phyloP scores from a whole-genome alignment of 2,888 invertebrate species.

The Venustoraphidia nigricollis region DNA sequence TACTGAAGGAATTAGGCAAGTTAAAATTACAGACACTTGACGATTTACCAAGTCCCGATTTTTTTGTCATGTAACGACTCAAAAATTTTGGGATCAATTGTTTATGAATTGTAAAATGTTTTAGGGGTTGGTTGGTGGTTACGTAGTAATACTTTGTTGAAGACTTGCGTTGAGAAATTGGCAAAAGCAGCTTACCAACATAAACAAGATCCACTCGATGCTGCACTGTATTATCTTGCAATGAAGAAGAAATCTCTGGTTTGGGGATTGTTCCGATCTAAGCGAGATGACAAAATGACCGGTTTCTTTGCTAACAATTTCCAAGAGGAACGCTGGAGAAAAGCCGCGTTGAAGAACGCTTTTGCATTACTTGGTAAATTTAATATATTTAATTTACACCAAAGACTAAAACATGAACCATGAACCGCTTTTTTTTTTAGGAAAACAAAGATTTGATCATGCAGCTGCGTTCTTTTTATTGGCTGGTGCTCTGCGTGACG shows the following conservation, averaged over 20 bases:
- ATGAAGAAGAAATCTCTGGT: slow-evolving; percentile 95
- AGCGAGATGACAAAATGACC: slow-evolving; percentile 83
- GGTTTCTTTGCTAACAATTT: slow-evolving; percentile 93
- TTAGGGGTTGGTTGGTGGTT: slow-evolving; percentile 91
- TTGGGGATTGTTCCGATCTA: slow-evolving; percentile 87
- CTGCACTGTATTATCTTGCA: slow-evolving; percentile 91
- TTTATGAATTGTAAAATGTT: slow-evolving; percentile 3
- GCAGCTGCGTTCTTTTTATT: slow-evolving; percentile 97
- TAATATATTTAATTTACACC: not conserved
- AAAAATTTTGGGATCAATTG: too few relatives aligned
- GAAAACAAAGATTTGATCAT: slow-evolving; percentile 92
- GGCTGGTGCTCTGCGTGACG: slow-evolving; percentile 87
- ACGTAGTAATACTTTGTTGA: slow-evolving; percentile 64
- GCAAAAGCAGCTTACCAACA: slow-evolving; percentile 87
- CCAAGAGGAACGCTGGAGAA: slow-evolving; percentile 83
- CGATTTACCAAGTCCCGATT: too few relatives aligned
- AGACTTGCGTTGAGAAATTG: slow-evolving; percentile 76
- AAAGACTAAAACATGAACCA: too few relatives aligned
- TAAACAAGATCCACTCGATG: slow-evolving; percentile 92
- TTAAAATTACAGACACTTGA: not conserved
- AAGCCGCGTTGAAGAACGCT: slow-evolving; percentile 95
- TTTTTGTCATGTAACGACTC: too few relatives aligned
- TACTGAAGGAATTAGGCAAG: slow-evolving; percentile 69
- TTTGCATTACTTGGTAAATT: slow-evolving; percentile 64
- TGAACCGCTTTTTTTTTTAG: slow-evolving; percentile 8